Percentiles rank a stretch among this genome's conserved stretches.
These are phyloP conservation scores for Tragelaphus imberbis DNA, from an alignment of 2,113 vertebrate species.

Conservation along the genomic window DNA sequence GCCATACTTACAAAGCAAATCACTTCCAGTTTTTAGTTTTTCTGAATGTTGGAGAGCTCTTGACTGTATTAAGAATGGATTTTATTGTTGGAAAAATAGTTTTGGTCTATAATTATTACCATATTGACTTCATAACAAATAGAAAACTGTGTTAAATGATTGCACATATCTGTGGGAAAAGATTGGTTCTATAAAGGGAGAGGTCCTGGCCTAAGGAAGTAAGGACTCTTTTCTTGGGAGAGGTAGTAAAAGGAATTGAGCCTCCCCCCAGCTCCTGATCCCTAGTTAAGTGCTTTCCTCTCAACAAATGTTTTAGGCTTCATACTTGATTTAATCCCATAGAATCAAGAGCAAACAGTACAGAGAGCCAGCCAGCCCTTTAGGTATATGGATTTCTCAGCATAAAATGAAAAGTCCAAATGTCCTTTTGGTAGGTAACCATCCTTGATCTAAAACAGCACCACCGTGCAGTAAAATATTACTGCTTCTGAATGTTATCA, in stretches of 20 bases:
- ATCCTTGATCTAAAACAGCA: neutral
- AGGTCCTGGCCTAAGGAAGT: neutral
- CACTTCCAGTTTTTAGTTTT: neutral
- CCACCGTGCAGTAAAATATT: no score
- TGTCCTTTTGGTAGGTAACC: neutral
- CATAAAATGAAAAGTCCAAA: neutral
- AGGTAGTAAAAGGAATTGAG: neutral
- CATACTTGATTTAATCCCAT: neutral
- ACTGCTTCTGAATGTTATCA: neutral
- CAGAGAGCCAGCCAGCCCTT: neutral
- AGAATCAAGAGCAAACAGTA: neutral
- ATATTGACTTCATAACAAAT: conserved; percentile 80
- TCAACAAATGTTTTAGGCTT: neutral
- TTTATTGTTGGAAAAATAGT: neutral
- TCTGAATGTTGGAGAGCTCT: neutral
- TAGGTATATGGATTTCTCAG: neutral
- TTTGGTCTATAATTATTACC: conserved; percentile 74
- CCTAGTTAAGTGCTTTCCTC: neutral
- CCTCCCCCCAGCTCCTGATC: neutral
- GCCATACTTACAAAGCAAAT: neutral
- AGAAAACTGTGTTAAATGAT: conserved; percentile 80
- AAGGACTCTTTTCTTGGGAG: neutral
- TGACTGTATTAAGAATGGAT: neutral
- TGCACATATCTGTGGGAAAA: conserved; percentile 72
- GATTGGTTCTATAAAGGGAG: neutral